Conservation (phyloP, 1,140 invertebrate genomes). For the Maconellicoccus hirsutus region DNA sequence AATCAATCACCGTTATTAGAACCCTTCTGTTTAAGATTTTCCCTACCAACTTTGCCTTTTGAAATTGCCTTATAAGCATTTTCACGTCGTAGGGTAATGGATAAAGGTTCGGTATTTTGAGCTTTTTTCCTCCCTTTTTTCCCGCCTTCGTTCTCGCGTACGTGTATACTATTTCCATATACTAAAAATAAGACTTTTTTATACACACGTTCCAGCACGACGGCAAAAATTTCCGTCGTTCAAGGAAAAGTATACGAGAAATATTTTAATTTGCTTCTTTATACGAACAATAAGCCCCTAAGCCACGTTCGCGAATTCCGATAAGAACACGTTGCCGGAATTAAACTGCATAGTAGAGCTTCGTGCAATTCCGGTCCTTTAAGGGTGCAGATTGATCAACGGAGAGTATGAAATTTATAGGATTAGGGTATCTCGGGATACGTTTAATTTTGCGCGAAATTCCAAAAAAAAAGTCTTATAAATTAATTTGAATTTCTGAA, state of each 20-base stretch:
- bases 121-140: too few relatives aligned
- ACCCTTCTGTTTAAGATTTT: background rate
- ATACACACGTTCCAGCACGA: too few relatives aligned
- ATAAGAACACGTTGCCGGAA: background rate
- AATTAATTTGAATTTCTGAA: too few relatives aligned
- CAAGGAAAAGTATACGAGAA: background rate
- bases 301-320: background rate
- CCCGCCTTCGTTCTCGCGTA: too few relatives aligned
- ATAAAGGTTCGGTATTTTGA: background rate
- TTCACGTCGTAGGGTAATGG: background rate
- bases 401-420: too few relatives aligned
- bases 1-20: constrained; percentile 3
- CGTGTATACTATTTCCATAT: too few relatives aligned
- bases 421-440: too few relatives aligned
- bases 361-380: too few relatives aligned
- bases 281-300: background rate
- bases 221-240: background rate
- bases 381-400: too few relatives aligned
- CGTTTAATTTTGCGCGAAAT: too few relatives aligned
- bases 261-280: constrained; percentile 10
- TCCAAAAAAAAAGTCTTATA: too few relatives aligned
- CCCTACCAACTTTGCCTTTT: background rate
- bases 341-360: background rate
- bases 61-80: background rate
- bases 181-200: too few relatives aligned